Base-by-base conservation (phyloP, 2,113 vertebrate species). In the Okapia johnstoni region DNA sequence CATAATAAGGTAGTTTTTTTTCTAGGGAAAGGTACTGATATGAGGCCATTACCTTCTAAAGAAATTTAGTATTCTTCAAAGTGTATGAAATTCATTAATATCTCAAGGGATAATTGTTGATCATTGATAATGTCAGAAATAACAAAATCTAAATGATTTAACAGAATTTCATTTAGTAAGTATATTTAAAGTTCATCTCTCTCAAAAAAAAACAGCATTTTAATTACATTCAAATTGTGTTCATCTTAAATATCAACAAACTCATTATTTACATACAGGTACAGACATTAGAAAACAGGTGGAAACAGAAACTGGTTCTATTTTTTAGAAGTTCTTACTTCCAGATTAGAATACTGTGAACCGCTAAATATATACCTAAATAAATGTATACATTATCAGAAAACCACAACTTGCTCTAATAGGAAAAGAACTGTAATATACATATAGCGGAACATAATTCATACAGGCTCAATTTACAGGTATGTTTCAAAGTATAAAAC, bases 221-320 rank as follows among this genome's bases (percentile, higher is more conserved):
- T 98, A 93, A 96, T 96, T 98, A 98, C 94, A 98, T 91, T 97
- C 73, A 97, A 97, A 91, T 77, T 97, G 28, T 96, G 61, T 81
- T 97, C 80, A 97, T 60, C 90, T 95, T 95, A 94, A 92, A 96
- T 94, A 97, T 30, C 66, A 97, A 97, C 89, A 97, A 97, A 94
- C 26, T 46, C 90, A 97, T 97, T 55, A 97, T 93, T 96, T 98
- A 97, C 66, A 96, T 80, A 95, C 9, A 95, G 40, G 26, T 61
- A 6, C 96, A 97, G 60, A 90, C 83, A 95, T 92, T 97, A 96
- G 26, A 98, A 98, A 96, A 97, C 40, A 96, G 73, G 95, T 89
- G n/a, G 76, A 97, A 97, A 98, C 55, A 94, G 93, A 98, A 98
- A 97, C 54, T 96, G 97, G 10, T 95, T 95, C 97, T 96, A 94